phyloP scores from a whole-genome alignment of 2,888 invertebrate genomes.

The Apamea monoglypha region DNA sequence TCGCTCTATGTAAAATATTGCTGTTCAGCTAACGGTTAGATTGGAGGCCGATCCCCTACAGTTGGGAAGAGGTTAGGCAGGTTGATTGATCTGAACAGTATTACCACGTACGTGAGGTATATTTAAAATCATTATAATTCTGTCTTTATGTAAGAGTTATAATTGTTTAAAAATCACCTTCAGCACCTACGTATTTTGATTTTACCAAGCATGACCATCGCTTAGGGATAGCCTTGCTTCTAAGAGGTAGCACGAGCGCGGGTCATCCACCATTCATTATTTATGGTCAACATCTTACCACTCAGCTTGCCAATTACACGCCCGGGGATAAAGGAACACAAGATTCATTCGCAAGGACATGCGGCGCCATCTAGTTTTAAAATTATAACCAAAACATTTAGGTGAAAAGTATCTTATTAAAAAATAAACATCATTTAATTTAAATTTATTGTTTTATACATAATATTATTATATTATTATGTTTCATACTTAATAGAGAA shows the following conservation, averaged over 20 bases:
- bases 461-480: neutral
- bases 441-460: neutral
- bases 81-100: neutral
- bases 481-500: constrained; percentile 1
- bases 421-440: neutral
- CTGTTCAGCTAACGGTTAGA: neutral
- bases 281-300: neutral
- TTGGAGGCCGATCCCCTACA: too few relatives aligned
- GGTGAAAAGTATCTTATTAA: neutral
- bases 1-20: neutral
- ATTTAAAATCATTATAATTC: neutral
- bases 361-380: neutral
- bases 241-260: too few relatives aligned
- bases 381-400: neutral
- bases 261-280: too few relatives aligned
- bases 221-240: neutral
- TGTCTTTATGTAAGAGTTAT: neutral
- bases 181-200: neutral
- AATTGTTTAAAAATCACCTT: neutral
- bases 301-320: neutral
- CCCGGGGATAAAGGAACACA: too few relatives aligned
- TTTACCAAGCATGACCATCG: neutral
- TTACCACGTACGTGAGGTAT: neutral
- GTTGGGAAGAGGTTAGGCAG: neutral
- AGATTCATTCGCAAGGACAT: neutral